Base-by-base conservation (phyloP, 1,140 invertebrate species). In the Drosophila tropicalis region DNA sequence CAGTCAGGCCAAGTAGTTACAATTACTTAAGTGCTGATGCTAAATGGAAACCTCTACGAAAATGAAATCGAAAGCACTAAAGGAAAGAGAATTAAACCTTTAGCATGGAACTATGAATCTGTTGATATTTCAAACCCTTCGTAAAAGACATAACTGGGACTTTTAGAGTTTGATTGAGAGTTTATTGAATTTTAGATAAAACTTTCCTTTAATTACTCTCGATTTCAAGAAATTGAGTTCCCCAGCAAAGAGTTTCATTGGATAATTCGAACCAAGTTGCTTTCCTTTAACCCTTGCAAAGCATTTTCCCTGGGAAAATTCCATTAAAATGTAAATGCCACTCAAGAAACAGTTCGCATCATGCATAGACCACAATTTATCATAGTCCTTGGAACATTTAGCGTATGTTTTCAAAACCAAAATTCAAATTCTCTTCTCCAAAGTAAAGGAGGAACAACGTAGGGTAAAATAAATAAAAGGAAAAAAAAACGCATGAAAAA, bases 21-120 rank as follows among this genome's bases (percentile, higher is more conserved):
- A 87, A 87, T 87, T 87, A 87, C 83, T 89, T 89, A 87, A 89
- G 84, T 89, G 83, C 84, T 79, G 72, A 62, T 69, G 79, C 84
- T 70, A 66, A 70, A 54, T 62, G 60, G 62, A 69, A 74, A 70
- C 40, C 62, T 68, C 57, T 17, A 13, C n/a, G 56, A 47, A 68
- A 58, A 13, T 29, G 70, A 15, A 57, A 72, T 17, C 12, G 36
- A 39, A 39, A 13, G 1, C 36, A 39, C 36, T 39, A 39, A 39
- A 39, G 12, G 2, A 6, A 6, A 29, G 29, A 29, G 29, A 29
- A 5, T 29, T 29, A 6, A 29, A 29, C 29, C 5, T 29, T 29
- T 29, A 29, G 29, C 29, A 29, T n/a, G n/a, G n/a, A 6, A 29
- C 29, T 29, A 22, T 22, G 3, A 1, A 22, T 2, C 2, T 22